phyloP scores from a whole-genome alignment of 2,113 vertebrate species.

The Motacilla alba region DNA sequence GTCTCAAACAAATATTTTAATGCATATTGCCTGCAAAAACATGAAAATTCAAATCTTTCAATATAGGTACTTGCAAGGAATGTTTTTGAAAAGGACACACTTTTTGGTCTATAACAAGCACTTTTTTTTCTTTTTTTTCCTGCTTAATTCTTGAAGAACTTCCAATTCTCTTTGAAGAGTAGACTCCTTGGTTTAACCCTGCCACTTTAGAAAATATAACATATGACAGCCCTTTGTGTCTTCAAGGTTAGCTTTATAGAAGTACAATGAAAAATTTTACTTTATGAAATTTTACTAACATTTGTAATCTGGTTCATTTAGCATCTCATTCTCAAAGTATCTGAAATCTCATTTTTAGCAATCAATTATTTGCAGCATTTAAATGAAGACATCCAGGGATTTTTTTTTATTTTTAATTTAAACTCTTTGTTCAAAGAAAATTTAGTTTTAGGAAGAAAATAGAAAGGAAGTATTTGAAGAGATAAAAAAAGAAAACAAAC shows the following conservation, averaged over 20 bases:
- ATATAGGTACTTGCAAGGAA: neutral
- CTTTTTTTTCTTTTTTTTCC: neutral
- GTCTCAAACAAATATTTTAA: neutral
- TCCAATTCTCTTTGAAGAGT: neutral
- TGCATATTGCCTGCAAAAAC: neutral
- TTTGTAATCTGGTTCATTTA: neutral
- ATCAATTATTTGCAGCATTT: neutral
- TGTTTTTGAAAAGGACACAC: neutral
- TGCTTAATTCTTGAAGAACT: neutral
- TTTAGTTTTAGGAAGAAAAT: neutral
- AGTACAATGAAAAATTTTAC: neutral
- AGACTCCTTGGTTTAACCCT: neutral
- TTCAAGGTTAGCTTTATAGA: neutral
- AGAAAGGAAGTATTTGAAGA: neutral
- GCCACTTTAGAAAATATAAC: neutral
- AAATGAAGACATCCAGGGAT: neutral
- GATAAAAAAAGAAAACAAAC: neutral
- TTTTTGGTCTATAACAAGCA: neutral
- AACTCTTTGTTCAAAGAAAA: neutral
- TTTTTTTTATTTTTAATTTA: neutral
- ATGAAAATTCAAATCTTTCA: neutral
- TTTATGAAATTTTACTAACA: neutral
- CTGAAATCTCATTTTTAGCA: neutral
- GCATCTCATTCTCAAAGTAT: neutral
- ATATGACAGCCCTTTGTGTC: neutral